A percentile compares a stretch with the other conserved stretches of the same genome.
phyloP scores from a whole-genome alignment of 2,888 invertebrate species.

The Nephrotoma guestfalica region DNA sequence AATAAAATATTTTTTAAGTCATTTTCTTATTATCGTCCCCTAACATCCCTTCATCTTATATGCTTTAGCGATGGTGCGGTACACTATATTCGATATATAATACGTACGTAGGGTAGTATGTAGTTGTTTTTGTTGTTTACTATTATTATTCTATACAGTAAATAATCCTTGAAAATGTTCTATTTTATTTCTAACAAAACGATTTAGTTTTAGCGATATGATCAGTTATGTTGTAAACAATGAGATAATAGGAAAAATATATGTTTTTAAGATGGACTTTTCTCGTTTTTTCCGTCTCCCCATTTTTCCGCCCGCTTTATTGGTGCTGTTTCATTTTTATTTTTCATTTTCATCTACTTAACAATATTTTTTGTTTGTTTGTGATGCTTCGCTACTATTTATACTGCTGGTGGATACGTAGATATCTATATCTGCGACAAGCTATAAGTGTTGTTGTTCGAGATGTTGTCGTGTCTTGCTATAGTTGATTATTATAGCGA shows the following conservation, averaged over 20 bases:
- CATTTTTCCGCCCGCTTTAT: not conserved
- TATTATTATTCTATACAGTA: not conserved
- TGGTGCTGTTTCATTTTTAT: not conserved
- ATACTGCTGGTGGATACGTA: not conserved
- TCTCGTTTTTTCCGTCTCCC: not conserved
- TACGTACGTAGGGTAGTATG: not conserved
- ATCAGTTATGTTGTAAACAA: constrained; percentile 4
- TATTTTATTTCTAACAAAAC: constrained; percentile 3
- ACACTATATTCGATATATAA: not conserved
- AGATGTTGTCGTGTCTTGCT: not conserved
- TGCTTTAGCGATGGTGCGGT: not conserved
- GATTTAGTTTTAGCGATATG: constrained; percentile 4
- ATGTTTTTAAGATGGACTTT: constrained; percentile 3
- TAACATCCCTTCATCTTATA: not conserved
- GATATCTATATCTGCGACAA: not conserved
- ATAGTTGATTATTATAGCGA: not conserved
- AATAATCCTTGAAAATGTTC: constrained; percentile 4
- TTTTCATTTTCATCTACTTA: constrained; percentile 4
- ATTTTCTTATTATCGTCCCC: not conserved
- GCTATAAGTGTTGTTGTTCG: not conserved
- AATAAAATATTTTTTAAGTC: not conserved
- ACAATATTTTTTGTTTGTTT: not conserved
- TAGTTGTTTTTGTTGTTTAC: not conserved
- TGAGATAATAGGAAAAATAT: constrained; percentile 4
- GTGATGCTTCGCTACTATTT: not conserved